phyloP scores from a whole-genome alignment of 2,113 vertebrate species.

The Otolemur garnettii region DNA sequence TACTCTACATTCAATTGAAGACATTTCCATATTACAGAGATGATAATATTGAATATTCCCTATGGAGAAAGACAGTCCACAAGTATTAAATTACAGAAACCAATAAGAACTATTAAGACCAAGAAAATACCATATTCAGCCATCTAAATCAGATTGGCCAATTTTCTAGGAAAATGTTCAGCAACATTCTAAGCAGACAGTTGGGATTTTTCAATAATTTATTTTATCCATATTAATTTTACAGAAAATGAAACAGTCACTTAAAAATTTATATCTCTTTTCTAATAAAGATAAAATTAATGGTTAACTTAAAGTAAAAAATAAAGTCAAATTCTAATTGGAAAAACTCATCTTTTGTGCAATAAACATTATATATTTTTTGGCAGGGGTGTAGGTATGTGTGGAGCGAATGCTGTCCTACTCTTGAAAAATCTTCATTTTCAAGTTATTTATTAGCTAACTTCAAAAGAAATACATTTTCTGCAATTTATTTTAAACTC shows the following conservation, averaged over 20 bases:
- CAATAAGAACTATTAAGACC: neutral
- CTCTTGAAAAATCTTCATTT: constrained; percentile 33
- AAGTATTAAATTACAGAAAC: neutral
- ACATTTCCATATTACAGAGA: neutral
- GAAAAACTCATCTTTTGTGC: neutral
- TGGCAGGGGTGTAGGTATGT: neutral
- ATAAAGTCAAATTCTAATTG: neutral
- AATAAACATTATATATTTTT: neutral
- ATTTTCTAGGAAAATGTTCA: neutral
- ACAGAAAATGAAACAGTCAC: neutral
- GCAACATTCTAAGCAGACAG: neutral
- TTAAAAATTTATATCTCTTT: neutral
- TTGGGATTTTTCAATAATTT: constrained; percentile 4
- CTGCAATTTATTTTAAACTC: neutral
- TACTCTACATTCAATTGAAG: constrained; percentile 29
- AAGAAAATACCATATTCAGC: neutral
- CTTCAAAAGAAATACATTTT: neutral
- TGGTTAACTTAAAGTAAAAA: neutral
- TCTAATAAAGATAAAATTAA: neutral
- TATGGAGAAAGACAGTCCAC: neutral
- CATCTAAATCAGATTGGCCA: constrained; percentile 3
- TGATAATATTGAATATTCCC: neutral
- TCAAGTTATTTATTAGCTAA: neutral
- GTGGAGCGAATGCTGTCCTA: neutral
- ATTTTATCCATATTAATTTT: neutral